These are phyloP conservation scores for Thymallus thymallus DNA, from an alignment of 2,113 vertebrate species.

Conservation along the genomic window DNA sequence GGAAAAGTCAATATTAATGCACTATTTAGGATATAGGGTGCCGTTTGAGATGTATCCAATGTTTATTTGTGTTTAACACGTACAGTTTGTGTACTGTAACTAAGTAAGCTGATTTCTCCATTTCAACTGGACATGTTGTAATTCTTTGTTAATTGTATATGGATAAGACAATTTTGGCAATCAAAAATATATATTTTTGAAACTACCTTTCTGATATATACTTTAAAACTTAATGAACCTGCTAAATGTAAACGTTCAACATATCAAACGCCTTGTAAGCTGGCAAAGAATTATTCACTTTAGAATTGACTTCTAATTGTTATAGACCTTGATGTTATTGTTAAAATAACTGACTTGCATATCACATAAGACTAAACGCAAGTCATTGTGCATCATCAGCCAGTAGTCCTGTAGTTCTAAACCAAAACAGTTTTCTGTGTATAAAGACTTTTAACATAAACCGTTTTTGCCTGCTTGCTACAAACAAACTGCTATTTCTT, in stretches of 20 bases:
- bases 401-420: constrained; percentile 48
- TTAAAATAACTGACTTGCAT: constrained; percentile 42
- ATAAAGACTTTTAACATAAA: constrained; percentile 28
- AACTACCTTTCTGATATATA: constrained; percentile 36
- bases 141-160: constrained; percentile 22
- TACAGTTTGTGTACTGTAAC: constrained; percentile 25
- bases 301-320: constrained; percentile 50
- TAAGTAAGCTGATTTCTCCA: constrained; percentile 26
- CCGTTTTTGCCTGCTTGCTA: constrained; percentile 40
- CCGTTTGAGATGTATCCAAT: no score
- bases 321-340: constrained; percentile 6
- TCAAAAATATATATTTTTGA: constrained; percentile 22
- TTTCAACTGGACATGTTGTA: constrained; percentile 40
- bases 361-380: constrained; percentile 66
- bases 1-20: constrained; percentile 25
- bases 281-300: constrained; percentile 41
- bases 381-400: constrained; percentile 62
- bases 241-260: constrained; percentile 39
- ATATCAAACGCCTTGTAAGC: constrained; percentile 55
- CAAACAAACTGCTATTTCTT: constrained; percentile 1
- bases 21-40: no score
- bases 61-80: constrained; percentile 46
- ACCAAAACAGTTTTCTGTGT: constrained; percentile 27
- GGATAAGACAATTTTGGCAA: constrained; percentile 48
- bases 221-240: constrained; percentile 41